phyloP scores from a whole-genome alignment of 2,797 vertebrate genomes.

The Neomorphus geoffroyi region DNA sequence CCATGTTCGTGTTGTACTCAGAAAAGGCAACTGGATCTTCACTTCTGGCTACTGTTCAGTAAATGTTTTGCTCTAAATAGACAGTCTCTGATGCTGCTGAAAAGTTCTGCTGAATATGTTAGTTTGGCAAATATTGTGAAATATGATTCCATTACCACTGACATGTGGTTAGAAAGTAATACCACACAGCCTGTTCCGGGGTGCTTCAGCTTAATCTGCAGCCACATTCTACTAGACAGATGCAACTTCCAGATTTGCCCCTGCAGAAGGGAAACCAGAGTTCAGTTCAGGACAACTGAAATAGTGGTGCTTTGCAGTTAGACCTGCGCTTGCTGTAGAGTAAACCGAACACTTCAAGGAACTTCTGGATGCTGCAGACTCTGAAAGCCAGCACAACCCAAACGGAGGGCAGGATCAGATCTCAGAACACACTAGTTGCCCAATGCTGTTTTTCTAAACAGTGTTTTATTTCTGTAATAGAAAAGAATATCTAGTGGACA shows the following conservation, averaged over 20 bases:
- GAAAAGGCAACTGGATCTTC: background rate
- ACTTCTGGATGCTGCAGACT: background rate
- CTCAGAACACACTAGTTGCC: background rate
- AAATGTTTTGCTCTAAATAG: background rate
- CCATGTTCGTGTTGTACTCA: background rate
- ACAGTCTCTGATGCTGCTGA: background rate
- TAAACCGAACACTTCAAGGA: background rate
- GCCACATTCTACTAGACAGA: background rate
- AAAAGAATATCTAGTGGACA: background rate
- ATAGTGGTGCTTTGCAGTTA: background rate
- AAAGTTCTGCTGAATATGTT: background rate
- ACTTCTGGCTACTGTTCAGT: background rate
- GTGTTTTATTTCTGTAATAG: background rate
- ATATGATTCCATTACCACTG: background rate
- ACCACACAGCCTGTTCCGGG: background rate
- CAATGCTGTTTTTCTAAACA: background rate
- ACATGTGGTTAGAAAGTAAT: background rate
- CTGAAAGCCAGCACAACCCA: background rate
- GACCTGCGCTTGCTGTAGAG: background rate
- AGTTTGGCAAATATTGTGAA: background rate
- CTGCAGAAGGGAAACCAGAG: conserved; percentile 16
- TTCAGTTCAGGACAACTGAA: background rate
- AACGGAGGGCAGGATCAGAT: background rate
- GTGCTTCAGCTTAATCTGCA: background rate
- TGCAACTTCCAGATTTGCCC: conserved; percentile 2